Conservation (phyloP, 2,113 vertebrate genomes). For the Puntigrus tetrazona region DNA sequence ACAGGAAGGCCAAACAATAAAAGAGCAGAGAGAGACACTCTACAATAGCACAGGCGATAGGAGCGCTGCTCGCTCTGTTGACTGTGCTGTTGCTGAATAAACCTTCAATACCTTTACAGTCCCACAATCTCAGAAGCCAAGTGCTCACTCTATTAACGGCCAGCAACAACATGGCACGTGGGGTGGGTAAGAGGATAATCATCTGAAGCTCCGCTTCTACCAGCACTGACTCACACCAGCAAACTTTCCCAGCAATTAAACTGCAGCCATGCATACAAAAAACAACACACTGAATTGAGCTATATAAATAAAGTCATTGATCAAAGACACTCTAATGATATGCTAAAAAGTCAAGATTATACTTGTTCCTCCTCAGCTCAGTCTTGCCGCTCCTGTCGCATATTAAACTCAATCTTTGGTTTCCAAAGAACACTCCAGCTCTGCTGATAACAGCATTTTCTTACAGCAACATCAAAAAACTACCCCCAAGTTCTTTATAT, state of each 20-base stretch:
- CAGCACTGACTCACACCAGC: not conserved
- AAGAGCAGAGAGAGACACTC: constrained; percentile 8
- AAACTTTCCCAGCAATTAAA: not conserved
- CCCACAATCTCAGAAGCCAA: constrained; percentile 15
- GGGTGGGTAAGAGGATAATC: not conserved
- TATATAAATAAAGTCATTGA: no score
- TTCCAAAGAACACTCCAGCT: no score
- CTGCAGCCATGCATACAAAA: no score
- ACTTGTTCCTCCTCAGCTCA: no score
- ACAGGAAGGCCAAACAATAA: not conserved
- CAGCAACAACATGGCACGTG: not conserved
- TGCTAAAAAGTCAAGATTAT: no score
- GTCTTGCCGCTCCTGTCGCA: no score
- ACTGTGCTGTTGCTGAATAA: not conserved
- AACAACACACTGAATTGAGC: no score
- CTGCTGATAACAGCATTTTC: no score
- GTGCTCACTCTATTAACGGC: not conserved
- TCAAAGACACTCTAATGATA: no score
- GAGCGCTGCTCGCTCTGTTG: not conserved
- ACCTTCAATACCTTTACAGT: constrained; percentile 16
- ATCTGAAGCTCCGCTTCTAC: constrained; percentile 20
- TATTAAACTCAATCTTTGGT: no score
- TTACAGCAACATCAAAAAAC: no score
- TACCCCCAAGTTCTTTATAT: no score
- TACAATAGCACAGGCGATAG: not conserved